phyloP scores from a whole-genome alignment of 2,113 vertebrate genomes.

The Stegostoma tigrinum region DNA sequence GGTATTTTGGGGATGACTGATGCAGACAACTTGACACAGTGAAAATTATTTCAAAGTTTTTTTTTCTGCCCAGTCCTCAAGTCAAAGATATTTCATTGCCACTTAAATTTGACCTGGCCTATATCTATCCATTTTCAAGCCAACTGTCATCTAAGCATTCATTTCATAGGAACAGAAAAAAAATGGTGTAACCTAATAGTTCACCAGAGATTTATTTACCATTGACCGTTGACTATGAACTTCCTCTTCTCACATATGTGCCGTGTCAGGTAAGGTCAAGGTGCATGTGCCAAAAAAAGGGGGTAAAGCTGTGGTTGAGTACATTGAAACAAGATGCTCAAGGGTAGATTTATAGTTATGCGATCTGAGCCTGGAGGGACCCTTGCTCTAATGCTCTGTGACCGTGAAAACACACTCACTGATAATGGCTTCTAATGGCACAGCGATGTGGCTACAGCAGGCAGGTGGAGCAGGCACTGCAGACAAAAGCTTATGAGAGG shows the following conservation, averaged over 20 bases:
- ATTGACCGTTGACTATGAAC: constrained; percentile 50
- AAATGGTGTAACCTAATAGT: constrained; percentile 49
- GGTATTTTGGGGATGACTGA: constrained; percentile 52
- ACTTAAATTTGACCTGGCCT: constrained; percentile 47
- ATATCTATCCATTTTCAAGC: constrained; percentile 51
- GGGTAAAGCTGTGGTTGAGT: constrained; percentile 49
- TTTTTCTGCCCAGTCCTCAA: background rate
- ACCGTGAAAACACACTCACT: constrained; percentile 59
- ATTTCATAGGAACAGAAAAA: constrained; percentile 47
- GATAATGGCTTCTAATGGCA: constrained; percentile 63
- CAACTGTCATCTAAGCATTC: constrained; percentile 54
- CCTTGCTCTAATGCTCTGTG: constrained; percentile 61
- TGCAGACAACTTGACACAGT: constrained; percentile 45
- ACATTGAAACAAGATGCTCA: constrained; percentile 46
- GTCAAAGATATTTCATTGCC: constrained; percentile 38
- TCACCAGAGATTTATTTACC: constrained; percentile 54
- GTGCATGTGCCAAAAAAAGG: constrained; percentile 47
- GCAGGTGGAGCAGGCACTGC: constrained; percentile 37
- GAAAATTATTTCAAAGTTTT: constrained; percentile 38
- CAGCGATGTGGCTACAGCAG: constrained; percentile 44
- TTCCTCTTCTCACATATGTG: constrained; percentile 53
- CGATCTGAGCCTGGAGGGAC: constrained; percentile 45
- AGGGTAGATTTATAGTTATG: constrained; percentile 49
- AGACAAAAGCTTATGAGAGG: constrained; percentile 44
- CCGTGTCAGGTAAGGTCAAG: constrained; percentile 51